Conservation (phyloP, 1,140 invertebrate genomes). For the Scylla paramamosain region DNA sequence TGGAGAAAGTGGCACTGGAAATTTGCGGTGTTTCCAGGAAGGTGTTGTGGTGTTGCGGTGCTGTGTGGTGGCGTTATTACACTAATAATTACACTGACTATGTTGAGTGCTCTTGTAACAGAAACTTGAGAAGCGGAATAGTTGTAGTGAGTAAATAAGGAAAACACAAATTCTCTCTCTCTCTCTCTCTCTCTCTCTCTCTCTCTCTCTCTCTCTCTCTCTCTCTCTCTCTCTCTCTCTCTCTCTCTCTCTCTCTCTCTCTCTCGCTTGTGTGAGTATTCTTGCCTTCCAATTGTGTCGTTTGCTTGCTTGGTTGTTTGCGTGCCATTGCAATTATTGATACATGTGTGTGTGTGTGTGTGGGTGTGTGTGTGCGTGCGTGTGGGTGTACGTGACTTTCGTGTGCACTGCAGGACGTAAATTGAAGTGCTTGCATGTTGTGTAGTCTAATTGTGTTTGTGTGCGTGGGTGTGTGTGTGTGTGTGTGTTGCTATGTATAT, state of each 20-base stretch:
- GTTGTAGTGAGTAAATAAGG: neutral
- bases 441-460: neutral
- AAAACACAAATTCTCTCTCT: neutral
- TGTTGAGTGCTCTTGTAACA: no score
- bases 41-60: neutral
- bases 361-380: slow-evolving; percentile 27
- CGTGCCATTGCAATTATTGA: neutral
- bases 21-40: neutral
- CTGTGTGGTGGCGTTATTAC: neutral
- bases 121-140: neutral
- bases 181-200: no score
- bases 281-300: neutral
- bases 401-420: neutral
- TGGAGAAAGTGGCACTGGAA: no score
- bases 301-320: neutral
- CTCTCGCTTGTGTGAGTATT: neutral
- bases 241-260: slow-evolving; percentile 11
- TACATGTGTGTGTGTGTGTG: slow-evolving; percentile 31
- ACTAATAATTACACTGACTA: neutral
- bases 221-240: slow-evolving; percentile 10
- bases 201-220: no score
- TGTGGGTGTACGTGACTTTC: neutral
- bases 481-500: neutral
- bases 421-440: neutral
- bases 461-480: neutral